Conservation (phyloP, 2,113 vertebrate species). For the Porphyrio hochstetteri region DNA sequence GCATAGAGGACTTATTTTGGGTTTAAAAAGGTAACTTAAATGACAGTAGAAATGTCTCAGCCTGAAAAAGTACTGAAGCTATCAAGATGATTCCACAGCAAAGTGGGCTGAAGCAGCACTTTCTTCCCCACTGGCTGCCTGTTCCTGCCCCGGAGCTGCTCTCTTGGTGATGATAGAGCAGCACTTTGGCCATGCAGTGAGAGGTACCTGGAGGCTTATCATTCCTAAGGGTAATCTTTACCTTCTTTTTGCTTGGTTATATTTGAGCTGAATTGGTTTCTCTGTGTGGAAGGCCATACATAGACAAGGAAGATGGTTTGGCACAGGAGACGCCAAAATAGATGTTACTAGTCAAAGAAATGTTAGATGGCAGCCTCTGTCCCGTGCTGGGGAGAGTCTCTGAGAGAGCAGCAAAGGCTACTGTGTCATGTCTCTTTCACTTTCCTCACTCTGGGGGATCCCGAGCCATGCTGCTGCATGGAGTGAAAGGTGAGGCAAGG, state of each 20-base stretch:
- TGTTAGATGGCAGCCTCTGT: neutral
- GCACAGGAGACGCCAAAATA: neutral
- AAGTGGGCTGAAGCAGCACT: neutral
- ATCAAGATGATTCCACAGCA: neutral
- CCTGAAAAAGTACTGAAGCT: neutral
- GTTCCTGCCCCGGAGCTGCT: neutral
- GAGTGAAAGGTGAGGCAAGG: neutral
- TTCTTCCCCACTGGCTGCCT: neutral
- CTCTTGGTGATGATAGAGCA: neutral
- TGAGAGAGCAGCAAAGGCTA: neutral
- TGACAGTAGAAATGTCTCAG: neutral
- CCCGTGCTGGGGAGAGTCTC: neutral
- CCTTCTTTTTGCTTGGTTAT: neutral
- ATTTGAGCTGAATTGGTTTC: neutral
- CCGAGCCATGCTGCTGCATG: rapidly evolving
- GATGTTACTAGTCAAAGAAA: neutral
- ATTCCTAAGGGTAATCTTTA: neutral
- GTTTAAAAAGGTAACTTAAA: neutral
- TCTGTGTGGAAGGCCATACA: neutral
- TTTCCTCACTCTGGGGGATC: neutral
- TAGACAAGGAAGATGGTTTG: neutral
- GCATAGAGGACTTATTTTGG: neutral
- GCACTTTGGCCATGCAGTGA: neutral
- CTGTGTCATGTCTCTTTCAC: rapidly evolving
- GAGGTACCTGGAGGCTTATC: neutral